Evolutionary conservation across 2,888 invertebrate genomes (phyloP).

Genomic region (Heliconius ethilla): DNA sequence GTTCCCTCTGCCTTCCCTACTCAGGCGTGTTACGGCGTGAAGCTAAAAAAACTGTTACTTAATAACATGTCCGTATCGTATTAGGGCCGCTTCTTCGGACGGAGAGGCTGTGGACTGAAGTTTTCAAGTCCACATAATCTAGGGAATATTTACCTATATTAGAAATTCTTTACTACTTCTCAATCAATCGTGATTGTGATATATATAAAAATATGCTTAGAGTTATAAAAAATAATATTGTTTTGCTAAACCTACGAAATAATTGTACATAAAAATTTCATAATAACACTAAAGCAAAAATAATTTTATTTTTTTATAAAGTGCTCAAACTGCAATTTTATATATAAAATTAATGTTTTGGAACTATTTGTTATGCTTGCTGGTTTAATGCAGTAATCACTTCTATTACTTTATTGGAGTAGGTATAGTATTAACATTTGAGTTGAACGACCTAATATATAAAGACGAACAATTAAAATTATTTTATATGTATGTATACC

Average conservation of each 20-base stretch:
- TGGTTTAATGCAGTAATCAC: conserved; percentile 31
- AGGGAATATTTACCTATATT: not conserved
- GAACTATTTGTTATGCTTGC: conserved; percentile 33
- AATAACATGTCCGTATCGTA: no score
- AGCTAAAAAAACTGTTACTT: no score
- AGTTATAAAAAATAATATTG: not conserved
- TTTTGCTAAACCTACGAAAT: not conserved
- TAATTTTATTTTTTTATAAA: conserved; percentile 24
- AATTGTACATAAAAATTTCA: conserved; percentile 13
- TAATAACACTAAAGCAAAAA: conserved; percentile 23
- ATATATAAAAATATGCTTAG: not conserved
- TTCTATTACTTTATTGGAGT: conserved; percentile 29
- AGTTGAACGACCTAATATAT: conserved; percentile 30
- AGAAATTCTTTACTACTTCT: not conserved
- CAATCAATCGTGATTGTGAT: not conserved
- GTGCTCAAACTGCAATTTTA: conserved; percentile 21
- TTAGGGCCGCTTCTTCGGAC: no score
- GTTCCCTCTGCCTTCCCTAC: no score
- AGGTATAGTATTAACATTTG: conserved; percentile 2
- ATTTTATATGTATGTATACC: not conserved
- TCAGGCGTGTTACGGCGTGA: no score
- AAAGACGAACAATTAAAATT: not conserved
- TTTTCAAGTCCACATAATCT: no score
- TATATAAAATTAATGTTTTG: conserved; percentile 31
- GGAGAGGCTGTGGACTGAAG: no score